Evolutionary conservation across 1,140 invertebrate species (phyloP), one percentile per base, ranked within the genome.

Genomic region (Plectus sambesii): DNA sequence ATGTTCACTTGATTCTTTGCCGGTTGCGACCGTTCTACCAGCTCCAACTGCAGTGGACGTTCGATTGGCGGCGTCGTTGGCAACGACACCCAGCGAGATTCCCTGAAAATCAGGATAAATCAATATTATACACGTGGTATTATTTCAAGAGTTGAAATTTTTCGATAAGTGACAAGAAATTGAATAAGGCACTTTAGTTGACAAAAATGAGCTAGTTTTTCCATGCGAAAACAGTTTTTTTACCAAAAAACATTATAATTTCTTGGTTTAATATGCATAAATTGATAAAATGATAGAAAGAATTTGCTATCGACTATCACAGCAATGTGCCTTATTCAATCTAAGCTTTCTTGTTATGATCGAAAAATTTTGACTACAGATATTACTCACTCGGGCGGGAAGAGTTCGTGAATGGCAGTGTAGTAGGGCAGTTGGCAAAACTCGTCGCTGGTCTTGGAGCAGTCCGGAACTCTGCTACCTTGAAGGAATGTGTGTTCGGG

Each of bases 351-450:
- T n/a, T n/a, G n/a, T n/a, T n/a, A n/a, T n/a, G n/a, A n/a, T n/a
- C n/a, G n/a, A n/a, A n/a, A n/a, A n/a, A n/a, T n/a, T n/a, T n/a
- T n/a, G n/a, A n/a, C n/a, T n/a, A n/a, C n/a, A n/a, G n/a, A n/a
- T n/a, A n/a, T n/a, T n/a, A n/a, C 24, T 29, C 46, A 65, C 49
- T 62, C 47, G 17, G 62, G 62, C 17, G 63, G 63, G 29, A 65
- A 64, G 3, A 65, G 42, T 37, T 65, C 55, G 39, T 65, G 63
- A 35, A 65, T 56, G n/a, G 64, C 64, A 22, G 64, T 68, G 42
- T 66, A 68, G 47, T 68, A 68, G 9, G 64, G 63, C 29, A 67
- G 44, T 44, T 53, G 51, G 44, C 64, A 67, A 42, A 68, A 67
- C 41, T 65, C 65, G 41, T 69, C 66, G 8, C 33, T 35, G 6